Percentiles rank a stretch among this genome's conserved stretches.
These are phyloP conservation scores for Phalacrocorax pelagicus DNA, from an alignment of 2,113 vertebrate species.

Conservation along the genomic window DNA sequence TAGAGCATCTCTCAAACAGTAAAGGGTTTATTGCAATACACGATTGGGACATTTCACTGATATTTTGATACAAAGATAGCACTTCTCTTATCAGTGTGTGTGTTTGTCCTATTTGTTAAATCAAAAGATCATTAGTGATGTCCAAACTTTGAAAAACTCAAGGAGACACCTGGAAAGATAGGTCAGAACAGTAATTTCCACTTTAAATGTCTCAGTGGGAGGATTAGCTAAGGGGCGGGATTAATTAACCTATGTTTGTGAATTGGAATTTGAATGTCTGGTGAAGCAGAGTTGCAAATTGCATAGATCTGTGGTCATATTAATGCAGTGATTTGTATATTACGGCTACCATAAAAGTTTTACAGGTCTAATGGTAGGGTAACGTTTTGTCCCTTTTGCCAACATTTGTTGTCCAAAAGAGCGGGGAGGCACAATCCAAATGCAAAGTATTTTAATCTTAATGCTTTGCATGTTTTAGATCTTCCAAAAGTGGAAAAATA, in stretches of 20 bases:
- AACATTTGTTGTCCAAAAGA: background rate
- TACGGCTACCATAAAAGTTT: background rate
- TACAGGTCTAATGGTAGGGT: background rate
- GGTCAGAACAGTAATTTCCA: background rate
- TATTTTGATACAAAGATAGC: background rate
- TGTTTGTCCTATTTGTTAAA: background rate
- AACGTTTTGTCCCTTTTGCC: background rate
- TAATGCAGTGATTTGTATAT: background rate
- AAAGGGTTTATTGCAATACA: background rate
- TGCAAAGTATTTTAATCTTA: background rate
- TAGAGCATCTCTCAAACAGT: background rate
- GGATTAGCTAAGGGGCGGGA: background rate
- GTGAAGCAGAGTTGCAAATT: background rate
- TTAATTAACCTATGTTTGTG: background rate
- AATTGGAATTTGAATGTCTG: background rate
- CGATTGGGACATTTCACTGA: background rate
- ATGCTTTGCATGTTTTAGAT: background rate
- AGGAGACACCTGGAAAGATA: background rate
- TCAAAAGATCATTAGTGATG: background rate
- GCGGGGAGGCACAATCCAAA: background rate
- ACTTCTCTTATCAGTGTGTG: background rate
- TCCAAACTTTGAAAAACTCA: background rate
- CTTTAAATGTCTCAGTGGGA: background rate
- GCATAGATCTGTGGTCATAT: background rate
- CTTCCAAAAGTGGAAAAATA: background rate